Percentiles rank a stretch among this genome's conserved stretches.
Conservation (phyloP, 2,113 vertebrate genomes). For the Heptranchias perlo region DNA sequence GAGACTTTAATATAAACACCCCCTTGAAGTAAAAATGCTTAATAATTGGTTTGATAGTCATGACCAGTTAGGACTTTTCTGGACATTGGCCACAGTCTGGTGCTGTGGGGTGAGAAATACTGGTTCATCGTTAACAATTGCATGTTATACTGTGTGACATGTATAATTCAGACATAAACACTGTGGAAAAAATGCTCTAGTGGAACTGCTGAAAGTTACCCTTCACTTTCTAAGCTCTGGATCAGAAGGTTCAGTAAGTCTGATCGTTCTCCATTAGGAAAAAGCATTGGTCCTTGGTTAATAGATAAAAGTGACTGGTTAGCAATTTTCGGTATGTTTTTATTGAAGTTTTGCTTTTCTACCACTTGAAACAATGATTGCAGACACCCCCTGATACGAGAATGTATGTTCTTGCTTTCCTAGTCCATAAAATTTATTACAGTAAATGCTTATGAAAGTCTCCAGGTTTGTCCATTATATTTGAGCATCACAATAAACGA, state of each 20-base stretch:
- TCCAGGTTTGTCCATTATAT: not conserved
- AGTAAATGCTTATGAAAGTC: not conserved
- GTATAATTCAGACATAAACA: not conserved
- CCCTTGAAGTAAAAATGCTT: not conserved
- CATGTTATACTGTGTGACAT: not conserved
- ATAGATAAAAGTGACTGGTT: not conserved
- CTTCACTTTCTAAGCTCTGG: not conserved
- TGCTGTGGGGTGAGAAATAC: not conserved
- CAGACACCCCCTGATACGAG: not conserved
- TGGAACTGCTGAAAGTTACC: not conserved
- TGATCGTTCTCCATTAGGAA: not conserved
- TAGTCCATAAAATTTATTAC: not conserved
- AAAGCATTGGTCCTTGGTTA: not conserved
- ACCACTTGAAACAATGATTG: not conserved
- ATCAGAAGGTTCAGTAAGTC: not conserved
- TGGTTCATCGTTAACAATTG: not conserved
- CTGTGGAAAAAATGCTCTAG: not conserved
- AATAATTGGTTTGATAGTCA: not conserved
- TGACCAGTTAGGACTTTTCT: not conserved
- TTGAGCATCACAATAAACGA: not conserved
- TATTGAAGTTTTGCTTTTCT: not conserved
- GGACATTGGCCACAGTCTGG: not conserved
- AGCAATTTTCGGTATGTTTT: not conserved
- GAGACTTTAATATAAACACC: not conserved
- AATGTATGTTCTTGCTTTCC: not conserved